Evolutionary conservation across 1,140 invertebrate genomes (phyloP), one percentile per base, ranked within the genome.

Genomic region (Psilanteris sp.): DNA sequence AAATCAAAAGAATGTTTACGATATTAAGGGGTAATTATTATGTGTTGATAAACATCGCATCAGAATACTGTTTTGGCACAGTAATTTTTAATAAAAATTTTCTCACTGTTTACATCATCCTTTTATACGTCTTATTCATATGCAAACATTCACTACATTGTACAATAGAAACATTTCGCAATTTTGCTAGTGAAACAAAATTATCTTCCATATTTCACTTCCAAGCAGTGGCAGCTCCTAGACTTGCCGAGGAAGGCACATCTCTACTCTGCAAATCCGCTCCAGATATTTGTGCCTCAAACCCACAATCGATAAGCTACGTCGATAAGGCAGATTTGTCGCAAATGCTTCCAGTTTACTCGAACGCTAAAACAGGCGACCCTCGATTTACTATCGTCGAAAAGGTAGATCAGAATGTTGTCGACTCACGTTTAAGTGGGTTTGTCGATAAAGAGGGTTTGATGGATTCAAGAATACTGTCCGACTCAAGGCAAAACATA

Each of bases 381-480:
- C 79, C 84, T 0, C 80, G 82, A 0, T 89, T 85, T 50, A 78
- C 78, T 1, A 83, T 83, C 14, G 72, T 74, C 22, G 86, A 87
- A 6, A 88, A 88, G 22, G 62, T 82, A 14, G 87, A 89, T 22
- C 85, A 82, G 5, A 85, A 77, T 14, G 74, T 89, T 15, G 75
- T 89, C 18, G 87, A 89, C 10, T 87, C 86, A 1, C 71, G 81
- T 5, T 71, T 88, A 24, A 89, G 87, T 27, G 87, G 87, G 0
- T 89, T 88, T 48, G 82, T 77, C 26, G 87, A 89, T 77, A 89
- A 89, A 9, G 87, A 88, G 77, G 87, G 86, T 48, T 77, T 88
- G n/a, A 88, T 89, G 71, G 87, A 89, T 24, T 86, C 86, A 0
- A 66, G 70, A 24, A 78, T 88, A 24, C 52, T 89, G 0, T 84